These are phyloP conservation scores for Epinephelus malabaricus DNA, from an alignment of 2,797 vertebrate species.

Conservation along the genomic window DNA sequence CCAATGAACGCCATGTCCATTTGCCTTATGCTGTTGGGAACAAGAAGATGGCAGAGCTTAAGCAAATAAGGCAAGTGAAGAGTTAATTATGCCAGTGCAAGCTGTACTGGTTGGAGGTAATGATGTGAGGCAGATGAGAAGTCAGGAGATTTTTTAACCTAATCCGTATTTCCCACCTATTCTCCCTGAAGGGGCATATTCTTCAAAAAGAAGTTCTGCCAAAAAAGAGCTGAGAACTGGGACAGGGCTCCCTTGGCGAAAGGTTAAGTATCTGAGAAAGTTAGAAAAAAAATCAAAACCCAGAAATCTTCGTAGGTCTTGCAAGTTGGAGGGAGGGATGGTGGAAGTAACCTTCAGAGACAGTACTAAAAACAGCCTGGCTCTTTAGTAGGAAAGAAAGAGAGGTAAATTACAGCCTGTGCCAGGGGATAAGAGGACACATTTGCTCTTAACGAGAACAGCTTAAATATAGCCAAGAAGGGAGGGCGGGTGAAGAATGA, in stretches of 20 bases:
- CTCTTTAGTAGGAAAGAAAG: constrained; percentile 44
- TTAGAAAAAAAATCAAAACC: constrained; percentile 14
- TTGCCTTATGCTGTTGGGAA: constrained; percentile 35
- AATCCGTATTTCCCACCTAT: constrained; percentile 31
- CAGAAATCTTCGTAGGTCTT: constrained; percentile 28
- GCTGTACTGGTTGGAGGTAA: constrained; percentile 23
- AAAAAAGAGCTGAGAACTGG: constrained; percentile 49
- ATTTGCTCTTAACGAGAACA: constrained; percentile 60
- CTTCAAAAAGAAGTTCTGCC: constrained; percentile 17
- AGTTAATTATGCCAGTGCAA: constrained; percentile 26
- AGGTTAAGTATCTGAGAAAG: constrained; percentile 37
- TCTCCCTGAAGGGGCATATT: not conserved
- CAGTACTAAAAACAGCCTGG: constrained; percentile 59
- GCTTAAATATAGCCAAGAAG: constrained; percentile 71
- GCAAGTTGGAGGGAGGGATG: not conserved
- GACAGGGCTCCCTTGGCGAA: constrained; percentile 31
- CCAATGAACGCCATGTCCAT: constrained; percentile 30
- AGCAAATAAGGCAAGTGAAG: constrained; percentile 18
- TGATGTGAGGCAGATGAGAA: constrained; percentile 27
- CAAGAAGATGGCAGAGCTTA: constrained; percentile 14
- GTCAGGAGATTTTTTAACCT: constrained; percentile 31
- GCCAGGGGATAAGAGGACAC: constrained; percentile 56
- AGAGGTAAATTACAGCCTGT: constrained; percentile 62
- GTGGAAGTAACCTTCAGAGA: constrained; percentile 41
- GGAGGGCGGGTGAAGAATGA: constrained; percentile 30